Evolutionary conservation across 53 echinoderm and acorn worm genomes (phyloP), one percentile per base, ranked within the genome.

Genomic region (Crossaster papposus): DNA sequence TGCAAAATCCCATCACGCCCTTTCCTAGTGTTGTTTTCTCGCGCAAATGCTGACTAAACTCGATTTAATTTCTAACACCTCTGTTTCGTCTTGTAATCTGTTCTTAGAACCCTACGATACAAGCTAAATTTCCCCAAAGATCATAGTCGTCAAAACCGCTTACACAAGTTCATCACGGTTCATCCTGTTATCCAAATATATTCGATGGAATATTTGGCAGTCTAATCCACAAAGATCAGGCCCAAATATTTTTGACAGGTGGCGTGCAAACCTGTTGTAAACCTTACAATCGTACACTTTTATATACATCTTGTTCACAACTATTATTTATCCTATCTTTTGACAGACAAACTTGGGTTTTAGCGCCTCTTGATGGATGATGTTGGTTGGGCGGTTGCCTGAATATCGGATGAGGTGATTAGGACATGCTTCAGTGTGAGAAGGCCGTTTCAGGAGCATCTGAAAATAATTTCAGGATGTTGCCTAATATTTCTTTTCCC

Each of bases 401-500:
- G 28, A 68, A 11, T 10, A 3, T 68, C 17, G 62, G 62, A 62
- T 62, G 0, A 62, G 62, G 62, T 62, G 62, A 62, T 14, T 11
- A 23, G 17, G 28, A 23, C 26, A n/a, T 4, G 68, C 24, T 0
- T 68, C 28, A 0, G 28, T 68, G 28, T 68, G 68, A 28, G 1
- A 68, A 68, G 29, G 28, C 28, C 2, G 4, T 68, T 20, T 28
- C 6, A 68, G 2, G 20, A 38, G 3, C 22, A 37, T 36, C 29
- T 20, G 65, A 17, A 68, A 35, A 3, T 70, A 85, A 2, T 58
- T n/a, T 54, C 26, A 84, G 73, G 51, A 85, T 85, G 85, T 30
- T 4, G 54, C 31, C 54, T 36, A n/a, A 18, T 2, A 72, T 23
- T 31, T 15, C 33, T 36, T 17, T 22, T 10, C 38, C n/a, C 17